Evolutionary conservation across 2,888 invertebrate species (phyloP).

Genomic region (Hydriomena furcata): DNA sequence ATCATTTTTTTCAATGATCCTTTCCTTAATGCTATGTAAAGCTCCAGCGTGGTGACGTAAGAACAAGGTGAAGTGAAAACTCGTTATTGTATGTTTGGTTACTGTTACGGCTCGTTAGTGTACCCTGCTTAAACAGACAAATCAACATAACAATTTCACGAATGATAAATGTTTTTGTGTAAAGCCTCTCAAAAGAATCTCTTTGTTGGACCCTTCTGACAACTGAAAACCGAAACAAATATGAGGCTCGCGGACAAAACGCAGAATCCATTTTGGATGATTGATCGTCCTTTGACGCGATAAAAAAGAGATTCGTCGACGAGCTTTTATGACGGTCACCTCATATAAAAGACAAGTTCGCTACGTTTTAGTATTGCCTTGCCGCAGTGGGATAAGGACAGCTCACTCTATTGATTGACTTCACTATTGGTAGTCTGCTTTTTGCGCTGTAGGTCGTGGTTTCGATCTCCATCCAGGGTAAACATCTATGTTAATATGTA

Average conservation of each 20-base stretch:
- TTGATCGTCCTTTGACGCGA: constrained; percentile 28
- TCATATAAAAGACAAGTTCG: constrained; percentile 30
- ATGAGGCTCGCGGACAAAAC: constrained; percentile 18
- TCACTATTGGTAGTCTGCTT: no score
- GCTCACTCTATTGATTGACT: no score
- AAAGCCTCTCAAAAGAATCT: neutral
- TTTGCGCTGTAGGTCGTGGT: no score
- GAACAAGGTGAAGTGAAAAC: no score
- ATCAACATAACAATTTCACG: neutral
- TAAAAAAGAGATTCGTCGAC: constrained; percentile 22
- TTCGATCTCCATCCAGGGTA: no score
- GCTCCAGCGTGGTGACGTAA: no score
- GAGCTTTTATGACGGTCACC: constrained; percentile 31
- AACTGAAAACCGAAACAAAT: constrained; percentile 20
- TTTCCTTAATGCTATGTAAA: no score
- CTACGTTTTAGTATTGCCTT: constrained; percentile 28
- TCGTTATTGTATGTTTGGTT: no score
- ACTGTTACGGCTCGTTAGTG: no score
- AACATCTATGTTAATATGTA: no score
- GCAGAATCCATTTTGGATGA: constrained; percentile 27
- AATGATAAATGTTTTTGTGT: neutral
- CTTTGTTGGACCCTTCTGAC: neutral
- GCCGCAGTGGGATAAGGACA: neutral
- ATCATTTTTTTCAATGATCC: no score
- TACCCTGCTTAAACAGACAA: neutral